Evolutionary conservation across 2,888 invertebrate species (phyloP).

Genomic region (Scrobipalpa costella): DNA sequence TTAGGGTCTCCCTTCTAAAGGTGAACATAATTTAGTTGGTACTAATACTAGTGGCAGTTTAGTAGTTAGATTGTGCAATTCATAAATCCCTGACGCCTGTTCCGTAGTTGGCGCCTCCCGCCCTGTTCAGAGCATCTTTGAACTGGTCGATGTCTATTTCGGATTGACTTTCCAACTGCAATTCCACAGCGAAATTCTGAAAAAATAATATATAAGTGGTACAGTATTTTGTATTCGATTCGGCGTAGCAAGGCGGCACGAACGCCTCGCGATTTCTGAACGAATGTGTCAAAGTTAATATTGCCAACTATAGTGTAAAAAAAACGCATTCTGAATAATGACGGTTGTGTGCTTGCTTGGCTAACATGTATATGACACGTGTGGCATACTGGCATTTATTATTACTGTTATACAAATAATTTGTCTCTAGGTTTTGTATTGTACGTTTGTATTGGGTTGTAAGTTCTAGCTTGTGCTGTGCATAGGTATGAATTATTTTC

Average conservation of each 20-base stretch:
- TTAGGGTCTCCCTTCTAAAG: background rate
- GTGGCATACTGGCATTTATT: too few relatives aligned
- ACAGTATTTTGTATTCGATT: slow-evolving; percentile 27
- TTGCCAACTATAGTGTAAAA: background rate
- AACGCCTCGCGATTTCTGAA: slow-evolving; percentile 29
- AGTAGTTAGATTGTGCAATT: slow-evolving; percentile 52
- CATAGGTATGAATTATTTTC: too few relatives aligned
- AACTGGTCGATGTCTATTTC: slow-evolving; percentile 87
- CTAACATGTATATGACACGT: too few relatives aligned
- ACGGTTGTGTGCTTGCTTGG: too few relatives aligned
- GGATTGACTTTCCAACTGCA: slow-evolving; percentile 84
- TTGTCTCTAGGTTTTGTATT: too few relatives aligned
- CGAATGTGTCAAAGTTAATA: slow-evolving; percentile 27
- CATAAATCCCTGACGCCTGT: slow-evolving; percentile 86
- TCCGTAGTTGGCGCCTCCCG: slow-evolving; percentile 91
- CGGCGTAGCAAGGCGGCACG: slow-evolving; percentile 44
- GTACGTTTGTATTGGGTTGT: too few relatives aligned
- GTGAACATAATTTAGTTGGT: background rate
- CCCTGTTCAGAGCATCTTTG: slow-evolving; percentile 85
- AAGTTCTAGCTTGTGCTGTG: too few relatives aligned
- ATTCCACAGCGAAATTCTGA: slow-evolving; percentile 89
- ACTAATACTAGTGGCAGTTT: background rate
- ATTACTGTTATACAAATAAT: too few relatives aligned
- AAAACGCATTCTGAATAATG: background rate
- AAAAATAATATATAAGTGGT: slow-evolving; percentile 43